Conservation (phyloP, 2,113 vertebrate species). For the Chaetura pelagica region DNA sequence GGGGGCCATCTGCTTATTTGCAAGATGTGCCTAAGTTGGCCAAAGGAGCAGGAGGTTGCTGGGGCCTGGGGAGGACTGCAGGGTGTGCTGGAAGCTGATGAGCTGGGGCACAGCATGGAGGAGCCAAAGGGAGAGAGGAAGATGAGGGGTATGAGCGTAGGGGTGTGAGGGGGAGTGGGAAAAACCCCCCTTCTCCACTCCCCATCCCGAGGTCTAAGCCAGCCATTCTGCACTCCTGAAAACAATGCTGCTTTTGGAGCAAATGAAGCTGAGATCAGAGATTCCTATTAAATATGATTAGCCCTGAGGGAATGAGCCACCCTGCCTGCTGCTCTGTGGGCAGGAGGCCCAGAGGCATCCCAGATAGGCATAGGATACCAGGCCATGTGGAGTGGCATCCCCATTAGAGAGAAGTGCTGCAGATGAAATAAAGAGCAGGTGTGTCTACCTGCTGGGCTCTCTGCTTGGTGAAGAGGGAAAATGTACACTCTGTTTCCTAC, state of each 20-base stretch:
- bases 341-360: background rate
- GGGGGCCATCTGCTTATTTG: background rate
- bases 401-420: background rate
- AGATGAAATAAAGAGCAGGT: background rate
- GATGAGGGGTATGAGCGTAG: fast-evolving
- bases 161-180: background rate
- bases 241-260: background rate
- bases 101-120: background rate
- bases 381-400: fast-evolving
- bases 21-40: too few relatives aligned
- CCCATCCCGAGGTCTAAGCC: background rate
- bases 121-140: background rate
- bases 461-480: background rate
- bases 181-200: fast-evolving
- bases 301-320: background rate
- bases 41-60: background rate
- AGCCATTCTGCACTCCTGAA: background rate
- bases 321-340: background rate
- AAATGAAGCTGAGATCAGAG: background rate
- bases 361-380: background rate
- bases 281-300: background rate
- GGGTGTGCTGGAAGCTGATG: background rate
- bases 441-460: background rate
- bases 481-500: background rate
- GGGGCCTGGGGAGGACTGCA: background rate